A percentile compares a stretch with the other conserved stretches of the same genome.
These are phyloP conservation scores for Temnothorax longispinosus DNA, from an alignment of 1,140 invertebrate species.

Conservation along the genomic window DNA sequence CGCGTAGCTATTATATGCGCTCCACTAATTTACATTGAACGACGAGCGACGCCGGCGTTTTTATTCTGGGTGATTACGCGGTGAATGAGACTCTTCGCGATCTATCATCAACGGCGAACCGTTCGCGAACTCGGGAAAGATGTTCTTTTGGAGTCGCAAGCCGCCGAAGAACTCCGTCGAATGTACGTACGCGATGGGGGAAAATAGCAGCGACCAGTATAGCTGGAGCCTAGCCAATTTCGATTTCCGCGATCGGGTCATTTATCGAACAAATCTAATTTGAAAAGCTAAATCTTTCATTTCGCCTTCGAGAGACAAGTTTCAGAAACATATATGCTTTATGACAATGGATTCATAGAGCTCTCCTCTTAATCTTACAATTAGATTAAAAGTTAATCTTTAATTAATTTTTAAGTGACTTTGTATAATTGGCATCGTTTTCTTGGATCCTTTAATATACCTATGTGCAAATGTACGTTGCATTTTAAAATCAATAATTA, in stretches of 20 bases:
- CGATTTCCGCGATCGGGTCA: constrained; percentile 31
- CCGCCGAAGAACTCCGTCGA: constrained; percentile 61
- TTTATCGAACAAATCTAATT: constrained; percentile 37
- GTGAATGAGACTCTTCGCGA: neutral
- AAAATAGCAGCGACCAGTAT: constrained; percentile 79
- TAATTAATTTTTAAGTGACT: constrained; percentile 1
- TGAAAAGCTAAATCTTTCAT: constrained; percentile 33
- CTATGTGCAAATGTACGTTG: neutral
- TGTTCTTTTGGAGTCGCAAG: constrained; percentile 58
- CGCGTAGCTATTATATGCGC: neutral
- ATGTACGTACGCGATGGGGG: constrained; percentile 62
- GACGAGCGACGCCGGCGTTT: neutral
- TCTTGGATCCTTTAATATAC: neutral
- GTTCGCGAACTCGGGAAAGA: constrained; percentile 2
- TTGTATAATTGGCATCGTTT: neutral
- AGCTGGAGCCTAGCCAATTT: constrained; percentile 73
- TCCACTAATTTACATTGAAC: constrained; percentile 3
- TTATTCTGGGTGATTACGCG: constrained; percentile 38
- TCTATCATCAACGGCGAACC: neutral
- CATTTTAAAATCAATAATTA: neutral
- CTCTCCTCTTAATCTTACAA: neutral
- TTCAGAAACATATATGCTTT: neutral
- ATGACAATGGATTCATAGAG: neutral
- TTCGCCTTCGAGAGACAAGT: neutral
- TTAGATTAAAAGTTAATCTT: neutral